Evolutionary conservation across 2,797 vertebrate genomes (phyloP), one percentile per base, ranked within the genome.

Genomic region (Bucorvus abyssinicus): DNA sequence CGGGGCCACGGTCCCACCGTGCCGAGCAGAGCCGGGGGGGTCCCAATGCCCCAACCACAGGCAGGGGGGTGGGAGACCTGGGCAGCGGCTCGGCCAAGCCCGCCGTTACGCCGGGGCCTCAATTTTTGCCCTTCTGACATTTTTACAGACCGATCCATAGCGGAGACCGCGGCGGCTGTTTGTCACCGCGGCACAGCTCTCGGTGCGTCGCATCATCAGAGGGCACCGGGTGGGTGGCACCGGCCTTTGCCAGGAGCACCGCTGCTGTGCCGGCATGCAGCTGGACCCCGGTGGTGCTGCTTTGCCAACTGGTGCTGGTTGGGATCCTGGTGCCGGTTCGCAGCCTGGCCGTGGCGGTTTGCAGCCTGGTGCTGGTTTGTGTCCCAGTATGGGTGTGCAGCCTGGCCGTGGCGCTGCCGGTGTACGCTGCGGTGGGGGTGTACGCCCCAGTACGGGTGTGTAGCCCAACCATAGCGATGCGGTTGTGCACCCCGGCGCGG

Each of bases 111-210:
- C 68, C 8, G 5, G 22, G 67, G 60, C 75, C 53, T 76, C 19
- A 1, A 29, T 73, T 87, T 81, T 73, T 94, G 92, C 87, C 90
- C 61, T 38, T 69, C 3, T 87, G 94, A 81, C 74, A 53, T 90
- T 96, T 97, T 96, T 96, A 90, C 93, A 94, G 92, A 61, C 61
- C 88, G 42, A 88, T 38, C 44, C n/a, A 80, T 73, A 67, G 73
- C 53, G 73, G 60, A 40, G 94, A 74, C 49, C 30, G 29, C 1
- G 34, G 64, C 1, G 50, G 56, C 84, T 77, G 77, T 84, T 85
- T 93, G 96, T 95, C 95, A 94, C 91, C 9, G 2, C 5, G 50
- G 40, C 68, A 6, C 44, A 91, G 40, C 77, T 85, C 74, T 84
- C 13, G 36, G 71, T 55, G 85, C 45, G 17, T 45, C 17, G 53